Conservation (phyloP, 1,140 invertebrate species). For the Rhopalosiphum padi region DNA sequence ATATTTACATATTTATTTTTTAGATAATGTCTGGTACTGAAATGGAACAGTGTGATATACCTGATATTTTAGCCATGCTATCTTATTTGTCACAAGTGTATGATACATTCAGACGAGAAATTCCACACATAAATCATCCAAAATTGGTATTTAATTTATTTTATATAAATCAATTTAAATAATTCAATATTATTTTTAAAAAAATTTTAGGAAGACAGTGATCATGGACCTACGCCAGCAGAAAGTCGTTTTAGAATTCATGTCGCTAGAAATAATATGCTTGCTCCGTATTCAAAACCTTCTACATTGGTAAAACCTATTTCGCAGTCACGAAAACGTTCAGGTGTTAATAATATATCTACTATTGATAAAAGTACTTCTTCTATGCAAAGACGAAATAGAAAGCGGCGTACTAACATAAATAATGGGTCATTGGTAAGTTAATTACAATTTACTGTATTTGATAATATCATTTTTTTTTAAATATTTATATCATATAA, state of each 20-base stretch:
- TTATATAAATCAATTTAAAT: neutral
- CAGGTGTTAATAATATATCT: slow-evolving; percentile 39
- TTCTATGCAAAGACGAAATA: slow-evolving; percentile 44
- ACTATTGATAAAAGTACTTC: slow-evolving; percentile 46
- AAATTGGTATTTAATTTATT: slow-evolving; percentile 68
- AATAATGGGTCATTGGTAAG: slow-evolving; percentile 52
- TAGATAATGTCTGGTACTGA: slow-evolving; percentile 81
- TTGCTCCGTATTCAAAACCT: slow-evolving; percentile 39
- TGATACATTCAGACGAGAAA: slow-evolving; percentile 81
- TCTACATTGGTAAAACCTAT: slow-evolving; percentile 20
- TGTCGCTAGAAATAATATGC: slow-evolving; percentile 32
- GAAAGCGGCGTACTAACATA: slow-evolving; percentile 51
- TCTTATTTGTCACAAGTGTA: slow-evolving; percentile 89
- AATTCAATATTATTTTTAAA: slow-evolving; percentile 18
- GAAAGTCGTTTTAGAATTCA: slow-evolving; percentile 41
- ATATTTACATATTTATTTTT: slow-evolving; percentile 59
- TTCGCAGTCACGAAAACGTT: slow-evolving; percentile 36
- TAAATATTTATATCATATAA: neutral
- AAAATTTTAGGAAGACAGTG: slow-evolving; percentile 41
- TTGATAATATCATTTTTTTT: no score
- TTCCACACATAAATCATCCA: slow-evolving; percentile 80
- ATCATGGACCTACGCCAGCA: slow-evolving; percentile 34
- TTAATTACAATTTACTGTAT: neutral
- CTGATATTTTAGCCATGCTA: slow-evolving; percentile 80
- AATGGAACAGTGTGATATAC: slow-evolving; percentile 74